Base-by-base conservation (phyloP, 2,888 invertebrate species). In the Philereme transversata region DNA sequence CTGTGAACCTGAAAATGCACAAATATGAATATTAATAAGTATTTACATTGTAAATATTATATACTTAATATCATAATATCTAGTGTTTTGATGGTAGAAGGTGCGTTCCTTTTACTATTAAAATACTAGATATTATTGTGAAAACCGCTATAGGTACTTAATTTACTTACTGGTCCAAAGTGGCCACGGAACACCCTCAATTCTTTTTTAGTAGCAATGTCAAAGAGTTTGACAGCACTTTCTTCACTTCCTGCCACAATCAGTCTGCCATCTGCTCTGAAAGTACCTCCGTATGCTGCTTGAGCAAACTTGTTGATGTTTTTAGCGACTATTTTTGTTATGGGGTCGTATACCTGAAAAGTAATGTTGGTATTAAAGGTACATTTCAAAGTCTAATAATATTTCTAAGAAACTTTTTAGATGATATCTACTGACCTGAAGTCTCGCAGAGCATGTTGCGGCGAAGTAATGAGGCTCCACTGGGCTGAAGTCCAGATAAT, bases 171-270 rank as follows among this genome's bases (percentile, higher is more conserved):
- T 50, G 96, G 93, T 22, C 94, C 96, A 64, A 93, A 94, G 76
- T 98, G 98, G 0, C 97, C 98, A 78, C 96, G 96, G 78, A 98
- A 98, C 33, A 97, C 92, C 74, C 99, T 93, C 3, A 99, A 91
- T 33, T 97, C 93, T 79, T 95, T 96, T 80, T 97, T 97, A 4
- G 96, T 96, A 9, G 95, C 94, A 0, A 97, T 95, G 90, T 99
- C 98, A 91, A 99, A 99, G 4, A 99, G 87, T 83, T 97, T 96
- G 0, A 99, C 95, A 52, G 94, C 94, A 3, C 95, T 94, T 83
- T 99, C 99, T 77, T 98, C 97, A 74, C 98, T 97, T 0, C 99
- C 99, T 34, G 97, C 97, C 61, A 97, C 96, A 5, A 98, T 77
- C n/a, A 98, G 88, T 55, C 94, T 94, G 0, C 97, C 97, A 89